Conservation (phyloP, 2,113 vertebrate genomes). For the Bufo bufo region DNA sequence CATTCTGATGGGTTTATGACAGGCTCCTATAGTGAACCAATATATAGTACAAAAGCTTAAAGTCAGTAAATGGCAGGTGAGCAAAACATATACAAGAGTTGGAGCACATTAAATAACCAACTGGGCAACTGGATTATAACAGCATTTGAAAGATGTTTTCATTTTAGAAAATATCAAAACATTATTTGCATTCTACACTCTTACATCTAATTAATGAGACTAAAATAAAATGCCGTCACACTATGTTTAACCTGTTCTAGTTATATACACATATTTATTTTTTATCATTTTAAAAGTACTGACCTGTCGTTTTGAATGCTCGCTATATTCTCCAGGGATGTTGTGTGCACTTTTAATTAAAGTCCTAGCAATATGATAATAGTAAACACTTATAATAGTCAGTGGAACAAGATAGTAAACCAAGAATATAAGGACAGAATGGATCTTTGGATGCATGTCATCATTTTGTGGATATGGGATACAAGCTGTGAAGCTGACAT, state of each 20-base stretch:
- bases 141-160: too few species aligned
- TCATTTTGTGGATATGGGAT: constrained; percentile 89
- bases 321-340: constrained; percentile 90
- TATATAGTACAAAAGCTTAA: too few species aligned
- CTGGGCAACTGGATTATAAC: too few species aligned
- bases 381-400: constrained; percentile 87
- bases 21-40: too few species aligned
- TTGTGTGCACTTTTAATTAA: constrained; percentile 89
- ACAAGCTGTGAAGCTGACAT: constrained; percentile 85
- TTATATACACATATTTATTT: neutral
- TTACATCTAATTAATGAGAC: neutral
- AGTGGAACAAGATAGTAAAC: constrained; percentile 93
- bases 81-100: too few species aligned
- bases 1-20: too few species aligned
- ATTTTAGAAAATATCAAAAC: too few species aligned
- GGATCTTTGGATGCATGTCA: constrained; percentile 89
- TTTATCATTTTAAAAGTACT: constrained; percentile 45
- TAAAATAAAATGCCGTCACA: neutral
- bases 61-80: too few species aligned
- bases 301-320: constrained; percentile 92
- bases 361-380: constrained; percentile 90
- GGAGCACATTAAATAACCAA: too few species aligned
- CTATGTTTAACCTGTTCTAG: neutral
- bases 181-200: too few species aligned
- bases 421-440: constrained; percentile 91